Evolutionary conservation across 2,888 invertebrate genomes (phyloP), one percentile per base, ranked within the genome.

Genomic region (Eledone cirrhosa): DNA sequence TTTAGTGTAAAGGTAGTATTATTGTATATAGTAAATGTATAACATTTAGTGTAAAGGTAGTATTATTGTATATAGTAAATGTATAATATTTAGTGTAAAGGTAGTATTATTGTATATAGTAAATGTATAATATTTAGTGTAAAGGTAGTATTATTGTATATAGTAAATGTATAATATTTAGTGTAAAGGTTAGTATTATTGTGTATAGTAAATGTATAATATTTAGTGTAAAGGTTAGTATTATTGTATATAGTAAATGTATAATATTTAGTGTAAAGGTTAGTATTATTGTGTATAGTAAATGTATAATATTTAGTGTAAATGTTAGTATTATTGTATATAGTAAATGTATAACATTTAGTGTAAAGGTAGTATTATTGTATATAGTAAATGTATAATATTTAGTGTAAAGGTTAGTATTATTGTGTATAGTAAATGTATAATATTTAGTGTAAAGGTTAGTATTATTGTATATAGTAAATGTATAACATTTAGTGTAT

Each of bases 201-300:
- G 11, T 41, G 11, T 41, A 41, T 41, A 11, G 11, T 41, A 11
- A n/a, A n/a, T n/a, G n/a, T n/a, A n/a, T n/a, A n/a, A n/a, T n/a
- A n/a, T n/a, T n/a, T n/a, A n/a, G 31, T 78, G 84, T 82, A 48
- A 48, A 48, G 76, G 76, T 76, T 47, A 76, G 76, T 24, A 22
- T 14, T 11, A 24, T 63, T n/a, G 11, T 41, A 41, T 41, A 41
- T 41, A 11, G 11, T 41, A 11, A n/a, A n/a, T n/a, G n/a, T n/a
- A n/a, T n/a, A n/a, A n/a, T n/a, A n/a, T n/a, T n/a, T n/a, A n/a
- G 31, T 78, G 84, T 82, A 48, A 48, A 48, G 76, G 76, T 76
- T 47, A 76, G 76, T 24, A 22, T 14, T 11, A 24, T 63, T n/a
- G 11, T 41, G 11, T 41, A 41, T 41, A 11, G 11, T 41, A 11